phyloP scores from a whole-genome alignment of 2,888 invertebrate genomes.

The Ephialtes manifestator region DNA sequence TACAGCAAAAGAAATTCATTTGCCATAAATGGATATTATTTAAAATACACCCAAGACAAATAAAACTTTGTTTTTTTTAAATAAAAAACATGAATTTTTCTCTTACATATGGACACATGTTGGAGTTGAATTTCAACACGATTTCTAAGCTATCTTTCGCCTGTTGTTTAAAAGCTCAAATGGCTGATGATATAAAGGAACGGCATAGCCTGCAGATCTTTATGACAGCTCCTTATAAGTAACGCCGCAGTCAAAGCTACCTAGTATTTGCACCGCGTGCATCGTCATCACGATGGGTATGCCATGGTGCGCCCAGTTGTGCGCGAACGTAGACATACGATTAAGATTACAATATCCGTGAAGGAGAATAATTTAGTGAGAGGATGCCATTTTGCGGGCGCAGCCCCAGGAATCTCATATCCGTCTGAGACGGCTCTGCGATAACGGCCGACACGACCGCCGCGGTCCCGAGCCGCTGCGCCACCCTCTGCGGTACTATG shows the following conservation, averaged over 20 bases:
- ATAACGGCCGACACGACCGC: constrained; percentile 75
- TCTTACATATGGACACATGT: no score
- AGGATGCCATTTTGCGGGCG: constrained; percentile 78
- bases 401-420: constrained; percentile 81
- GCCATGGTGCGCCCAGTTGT: constrained; percentile 3
- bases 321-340: constrained; percentile 65
- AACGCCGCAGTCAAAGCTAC: neutral
- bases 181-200: neutral
- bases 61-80: no score
- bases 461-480: constrained; percentile 38
- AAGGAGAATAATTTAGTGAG: constrained; percentile 80
- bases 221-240: constrained; percentile 3
- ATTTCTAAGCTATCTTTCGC: no score
- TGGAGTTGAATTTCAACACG: no score
- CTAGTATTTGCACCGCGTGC: constrained; percentile 22
- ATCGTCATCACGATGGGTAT: constrained; percentile 13
- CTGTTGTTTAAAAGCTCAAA: neutral
- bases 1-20: no score
- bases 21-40: no score
- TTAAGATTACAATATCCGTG: constrained; percentile 79
- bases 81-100: no score
- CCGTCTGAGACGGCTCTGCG: constrained; percentile 81
- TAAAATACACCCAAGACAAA: no score
- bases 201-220: constrained; percentile 6
- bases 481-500: constrained; percentile 58